Percentiles rank a stretch among this genome's conserved stretches.
phyloP scores from a whole-genome alignment of 2,797 vertebrate species.

The Diglossa cyanea region DNA sequence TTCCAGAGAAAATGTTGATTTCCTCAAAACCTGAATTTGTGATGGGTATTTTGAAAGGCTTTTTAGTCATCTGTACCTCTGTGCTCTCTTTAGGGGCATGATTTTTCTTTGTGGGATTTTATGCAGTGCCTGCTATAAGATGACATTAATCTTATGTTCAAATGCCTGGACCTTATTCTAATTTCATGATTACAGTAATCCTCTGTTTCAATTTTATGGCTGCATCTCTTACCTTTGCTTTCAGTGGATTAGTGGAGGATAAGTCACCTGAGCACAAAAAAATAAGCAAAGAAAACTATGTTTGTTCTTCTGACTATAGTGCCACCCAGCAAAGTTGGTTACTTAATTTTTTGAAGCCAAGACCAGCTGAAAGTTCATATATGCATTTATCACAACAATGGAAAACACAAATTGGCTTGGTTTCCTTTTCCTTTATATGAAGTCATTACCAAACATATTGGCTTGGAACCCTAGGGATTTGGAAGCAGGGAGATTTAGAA shows the following conservation, averaged over 20 bases:
- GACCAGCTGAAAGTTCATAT: slow-evolving; percentile 69
- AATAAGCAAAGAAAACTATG: not conserved
- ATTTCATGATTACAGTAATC: not conserved
- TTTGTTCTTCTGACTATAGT: not conserved
- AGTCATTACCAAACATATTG: slow-evolving; percentile 81
- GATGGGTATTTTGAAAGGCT: not conserved
- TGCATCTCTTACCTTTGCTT: not conserved
- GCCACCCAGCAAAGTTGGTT: not conserved
- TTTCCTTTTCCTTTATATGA: slow-evolving; percentile 72
- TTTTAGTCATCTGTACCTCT: not conserved
- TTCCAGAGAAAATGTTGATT: not conserved
- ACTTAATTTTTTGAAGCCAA: slow-evolving; percentile 49
- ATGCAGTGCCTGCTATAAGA: not conserved
- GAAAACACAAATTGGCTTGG: slow-evolving; percentile 68
- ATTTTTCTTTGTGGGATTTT: not conserved
- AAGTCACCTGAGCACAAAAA: not conserved
- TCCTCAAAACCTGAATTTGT: not conserved
- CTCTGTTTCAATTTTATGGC: not conserved
- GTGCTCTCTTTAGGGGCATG: not conserved
- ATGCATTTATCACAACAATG: slow-evolving; percentile 71
- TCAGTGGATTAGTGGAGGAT: not conserved
- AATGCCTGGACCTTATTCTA: not conserved
- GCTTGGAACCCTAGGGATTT: slow-evolving; percentile 72
- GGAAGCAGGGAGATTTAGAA: slow-evolving; percentile 73
- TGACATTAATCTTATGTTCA: not conserved